These are phyloP conservation scores for Echinops telfairi DNA, from an alignment of 2,113 vertebrate genomes.

Conservation along the genomic window DNA sequence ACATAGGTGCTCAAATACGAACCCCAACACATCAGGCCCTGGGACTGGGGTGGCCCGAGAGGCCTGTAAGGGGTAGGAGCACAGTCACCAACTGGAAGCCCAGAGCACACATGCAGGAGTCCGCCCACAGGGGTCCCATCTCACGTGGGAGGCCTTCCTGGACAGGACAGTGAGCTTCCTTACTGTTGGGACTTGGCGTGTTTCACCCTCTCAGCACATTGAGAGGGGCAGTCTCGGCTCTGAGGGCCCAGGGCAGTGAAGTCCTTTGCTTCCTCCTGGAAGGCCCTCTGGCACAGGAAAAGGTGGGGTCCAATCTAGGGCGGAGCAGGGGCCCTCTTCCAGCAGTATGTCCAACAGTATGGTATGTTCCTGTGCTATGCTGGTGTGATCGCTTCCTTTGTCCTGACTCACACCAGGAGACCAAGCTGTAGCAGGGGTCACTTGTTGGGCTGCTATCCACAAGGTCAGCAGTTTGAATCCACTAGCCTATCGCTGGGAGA, in stretches of 20 bases:
- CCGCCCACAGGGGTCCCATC: neutral
- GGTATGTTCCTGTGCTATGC: too few relatives aligned
- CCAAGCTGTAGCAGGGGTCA: too few relatives aligned
- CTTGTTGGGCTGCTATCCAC: too few relatives aligned
- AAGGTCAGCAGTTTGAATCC: too few relatives aligned
- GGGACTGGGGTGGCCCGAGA: neutral
- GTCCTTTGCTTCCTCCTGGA: slow-evolving; percentile 7
- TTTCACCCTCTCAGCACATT: neutral
- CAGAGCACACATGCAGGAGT: neutral
- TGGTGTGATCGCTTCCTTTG: too few relatives aligned
- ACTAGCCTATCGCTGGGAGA: too few relatives aligned
- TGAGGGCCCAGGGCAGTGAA: neutral
- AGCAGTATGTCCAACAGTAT: too few relatives aligned
- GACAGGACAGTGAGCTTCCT: neutral
- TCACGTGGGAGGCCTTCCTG: neutral
- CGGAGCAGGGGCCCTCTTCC: neutral
- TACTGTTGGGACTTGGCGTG: neutral
- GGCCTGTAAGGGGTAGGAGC: neutral
- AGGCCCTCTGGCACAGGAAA: neutral
- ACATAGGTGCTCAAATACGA: neutral
- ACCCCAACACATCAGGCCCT: too few relatives aligned
- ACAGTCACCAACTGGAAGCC: too few relatives aligned
- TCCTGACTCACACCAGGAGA: too few relatives aligned
- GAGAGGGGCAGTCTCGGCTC: neutral
- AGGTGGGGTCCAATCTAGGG: neutral